Conservation (phyloP, 2,113 vertebrate species). For the Uria aalge region DNA sequence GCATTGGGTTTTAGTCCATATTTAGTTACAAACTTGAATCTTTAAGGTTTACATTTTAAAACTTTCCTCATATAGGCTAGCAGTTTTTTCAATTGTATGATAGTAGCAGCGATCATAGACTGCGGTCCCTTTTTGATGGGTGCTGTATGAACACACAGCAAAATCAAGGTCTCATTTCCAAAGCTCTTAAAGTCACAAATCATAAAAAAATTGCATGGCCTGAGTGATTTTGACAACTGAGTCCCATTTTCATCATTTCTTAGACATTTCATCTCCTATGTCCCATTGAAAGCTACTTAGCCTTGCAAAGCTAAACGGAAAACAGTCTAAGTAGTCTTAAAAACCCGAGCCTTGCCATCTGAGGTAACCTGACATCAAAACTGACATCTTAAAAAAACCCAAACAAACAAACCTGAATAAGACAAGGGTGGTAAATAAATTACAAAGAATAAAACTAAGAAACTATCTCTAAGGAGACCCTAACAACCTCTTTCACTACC, state of each 20-base stretch:
- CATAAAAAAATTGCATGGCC: neutral
- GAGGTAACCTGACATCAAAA: neutral
- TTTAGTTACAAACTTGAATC: neutral
- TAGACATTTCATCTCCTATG: neutral
- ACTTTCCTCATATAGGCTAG: neutral
- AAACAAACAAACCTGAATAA: neutral
- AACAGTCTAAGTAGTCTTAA: neutral
- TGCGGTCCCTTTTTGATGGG: neutral
- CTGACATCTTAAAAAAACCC: neutral
- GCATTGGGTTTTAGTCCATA: neutral
- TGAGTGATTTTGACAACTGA: neutral
- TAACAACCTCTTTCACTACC: neutral
- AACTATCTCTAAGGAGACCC: neutral
- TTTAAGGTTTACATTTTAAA: neutral
- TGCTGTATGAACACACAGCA: neutral
- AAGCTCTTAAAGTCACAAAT: neutral
- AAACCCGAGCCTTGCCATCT: neutral
- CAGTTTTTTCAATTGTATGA: neutral
- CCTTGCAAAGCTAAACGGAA: neutral
- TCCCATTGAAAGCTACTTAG: neutral
- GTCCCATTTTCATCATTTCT: neutral
- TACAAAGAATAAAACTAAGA: neutral
- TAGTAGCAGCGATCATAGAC: neutral
- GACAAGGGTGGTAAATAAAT: neutral
- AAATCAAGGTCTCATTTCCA: neutral